These are phyloP conservation scores for Blastobasis lacticolella DNA, from an alignment of 2,888 invertebrate genomes.

Conservation along the genomic window DNA sequence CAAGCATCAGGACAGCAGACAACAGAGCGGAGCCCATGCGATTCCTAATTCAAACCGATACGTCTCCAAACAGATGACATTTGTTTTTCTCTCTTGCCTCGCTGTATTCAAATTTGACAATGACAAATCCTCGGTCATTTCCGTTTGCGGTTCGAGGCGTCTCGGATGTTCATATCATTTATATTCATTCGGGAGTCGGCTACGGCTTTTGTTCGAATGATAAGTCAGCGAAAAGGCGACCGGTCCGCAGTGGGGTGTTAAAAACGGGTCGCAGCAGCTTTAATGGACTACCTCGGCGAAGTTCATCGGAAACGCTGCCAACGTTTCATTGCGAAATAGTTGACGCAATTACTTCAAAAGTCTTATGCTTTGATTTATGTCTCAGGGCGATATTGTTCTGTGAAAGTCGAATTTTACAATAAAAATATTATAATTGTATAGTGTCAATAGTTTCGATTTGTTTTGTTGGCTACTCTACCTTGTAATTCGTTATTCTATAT, in stretches of 20 bases:
- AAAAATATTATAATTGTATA: no score
- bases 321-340: no score
- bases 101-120: constrained; percentile 69
- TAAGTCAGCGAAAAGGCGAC: constrained; percentile 41
- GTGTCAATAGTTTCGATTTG: no score
- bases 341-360: no score
- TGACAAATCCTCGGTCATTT: constrained; percentile 68
- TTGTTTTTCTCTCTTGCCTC: constrained; percentile 60
- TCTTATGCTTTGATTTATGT: no score
- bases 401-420: no score
- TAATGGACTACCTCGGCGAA: no score
- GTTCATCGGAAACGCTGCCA: no score
- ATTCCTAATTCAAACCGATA: constrained; percentile 2
- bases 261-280: constrained; percentile 17
- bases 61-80: constrained; percentile 53
- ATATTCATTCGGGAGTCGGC: constrained; percentile 59
- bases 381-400: no score
- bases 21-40: not conserved
- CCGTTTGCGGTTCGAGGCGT: constrained; percentile 35
- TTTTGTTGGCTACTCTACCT: no score
- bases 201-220: constrained; percentile 40
- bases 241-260: constrained; percentile 7
- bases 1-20: not conserved
- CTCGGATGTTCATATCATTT: constrained; percentile 64
- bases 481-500: no score